Conservation (phyloP, 1,140 invertebrate genomes). For the Penaeus vannamei region DNA sequence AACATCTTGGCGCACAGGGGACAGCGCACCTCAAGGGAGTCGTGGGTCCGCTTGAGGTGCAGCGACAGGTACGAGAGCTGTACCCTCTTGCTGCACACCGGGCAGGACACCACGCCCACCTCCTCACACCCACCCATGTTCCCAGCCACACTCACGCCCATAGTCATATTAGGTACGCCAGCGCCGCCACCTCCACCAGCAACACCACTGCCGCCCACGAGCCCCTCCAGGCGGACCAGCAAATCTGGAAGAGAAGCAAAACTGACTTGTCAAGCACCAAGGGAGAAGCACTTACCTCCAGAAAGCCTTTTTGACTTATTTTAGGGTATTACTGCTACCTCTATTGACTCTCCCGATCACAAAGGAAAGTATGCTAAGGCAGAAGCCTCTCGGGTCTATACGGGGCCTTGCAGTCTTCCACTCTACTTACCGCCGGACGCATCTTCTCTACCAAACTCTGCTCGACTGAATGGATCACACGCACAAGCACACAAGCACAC, state of each 20-base stretch:
- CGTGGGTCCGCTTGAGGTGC: conserved; percentile 66
- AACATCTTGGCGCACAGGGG: conserved; percentile 67
- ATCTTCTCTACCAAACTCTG: no score
- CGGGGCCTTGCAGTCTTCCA: no score
- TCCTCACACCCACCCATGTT: conserved; percentile 53
- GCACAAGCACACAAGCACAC: no score
- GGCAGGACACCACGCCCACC: conserved; percentile 61
- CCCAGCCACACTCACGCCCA: conserved; percentile 20
- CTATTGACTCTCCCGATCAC: no score
- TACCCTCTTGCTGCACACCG: conserved; percentile 66
- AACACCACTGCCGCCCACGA: conserved; percentile 51
- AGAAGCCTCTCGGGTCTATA: no score
- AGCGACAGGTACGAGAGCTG: conserved; percentile 66
- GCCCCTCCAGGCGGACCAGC: conserved; percentile 56
- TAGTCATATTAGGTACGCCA: conserved; percentile 11
- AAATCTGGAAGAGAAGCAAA: conserved; percentile 56
- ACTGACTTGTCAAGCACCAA: conserved; percentile 32
- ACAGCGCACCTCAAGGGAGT: conserved; percentile 66
- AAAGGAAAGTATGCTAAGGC: no score
- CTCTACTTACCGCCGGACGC: no score
- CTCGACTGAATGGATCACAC: no score
- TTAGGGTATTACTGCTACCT: no score
- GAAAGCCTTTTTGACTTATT: no score
- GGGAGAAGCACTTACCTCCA: neutral
- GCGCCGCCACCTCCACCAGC: conserved; percentile 31